A percentile compares a stretch with the other conserved stretches of the same genome.
These are phyloP conservation scores for Tenualosa thibaudeaui DNA, from an alignment of 2,797 vertebrate species.

Conservation along the genomic window DNA sequence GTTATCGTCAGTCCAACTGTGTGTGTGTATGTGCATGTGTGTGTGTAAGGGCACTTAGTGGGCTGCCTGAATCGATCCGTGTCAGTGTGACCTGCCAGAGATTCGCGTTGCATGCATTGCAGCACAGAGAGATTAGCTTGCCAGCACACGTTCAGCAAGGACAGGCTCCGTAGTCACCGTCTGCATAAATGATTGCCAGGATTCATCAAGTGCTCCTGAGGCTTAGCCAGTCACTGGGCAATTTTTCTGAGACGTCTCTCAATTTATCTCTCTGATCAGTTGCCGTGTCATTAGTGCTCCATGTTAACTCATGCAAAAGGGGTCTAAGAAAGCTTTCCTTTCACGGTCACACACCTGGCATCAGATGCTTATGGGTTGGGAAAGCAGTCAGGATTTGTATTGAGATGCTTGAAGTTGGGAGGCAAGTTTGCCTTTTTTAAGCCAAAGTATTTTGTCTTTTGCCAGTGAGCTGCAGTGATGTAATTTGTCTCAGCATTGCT, in stretches of 20 bases:
- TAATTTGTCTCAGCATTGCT: neutral
- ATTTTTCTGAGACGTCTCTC: neutral
- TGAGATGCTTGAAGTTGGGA: neutral
- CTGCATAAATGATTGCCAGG: neutral
- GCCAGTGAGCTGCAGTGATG: neutral
- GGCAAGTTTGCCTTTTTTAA: neutral
- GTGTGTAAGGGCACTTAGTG: neutral
- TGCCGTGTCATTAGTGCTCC: neutral
- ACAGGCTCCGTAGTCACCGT: neutral
- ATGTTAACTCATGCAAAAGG: neutral
- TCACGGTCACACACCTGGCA: neutral
- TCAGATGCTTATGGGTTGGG: neutral
- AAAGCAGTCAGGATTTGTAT: neutral
- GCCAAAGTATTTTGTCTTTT: neutral
- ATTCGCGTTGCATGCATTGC: neutral
- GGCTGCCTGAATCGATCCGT: neutral
- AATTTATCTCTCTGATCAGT: neutral
- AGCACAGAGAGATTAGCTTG: neutral
- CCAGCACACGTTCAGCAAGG: neutral
- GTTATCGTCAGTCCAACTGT: neutral
- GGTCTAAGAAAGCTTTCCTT: neutral
- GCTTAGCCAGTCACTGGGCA: neutral
- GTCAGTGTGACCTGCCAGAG: constrained; percentile 1
- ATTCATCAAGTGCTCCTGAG: neutral
- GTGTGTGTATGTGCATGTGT: neutral